Evolutionary conservation across 2,888 invertebrate genomes (phyloP), one percentile per base, ranked within the genome.

Genomic region (Hypolimnas misippus): DNA sequence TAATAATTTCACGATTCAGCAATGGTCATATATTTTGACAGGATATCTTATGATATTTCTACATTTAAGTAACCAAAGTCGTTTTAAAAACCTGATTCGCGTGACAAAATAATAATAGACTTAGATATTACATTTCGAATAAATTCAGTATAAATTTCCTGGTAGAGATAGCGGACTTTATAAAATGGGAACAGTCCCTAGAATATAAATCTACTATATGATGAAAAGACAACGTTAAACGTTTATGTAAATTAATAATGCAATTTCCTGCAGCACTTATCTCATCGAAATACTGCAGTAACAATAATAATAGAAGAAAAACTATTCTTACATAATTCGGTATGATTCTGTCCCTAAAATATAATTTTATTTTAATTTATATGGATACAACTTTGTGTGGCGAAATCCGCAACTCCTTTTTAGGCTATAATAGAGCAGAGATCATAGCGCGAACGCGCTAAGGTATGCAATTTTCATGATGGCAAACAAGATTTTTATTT

Each of bases 21-120:
- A 25, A 38, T 38, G 12, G 35, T 38, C n/a, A 38, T n/a, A 38
- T 12, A 38, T 38, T 38, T 38, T 38, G 35, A 38, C n/a, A 38
- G 3, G 35, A 38, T 38, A 38, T 25, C 25, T n/a, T n/a, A n/a
- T n/a, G 25, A 25, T 3, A 2, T n/a, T 38, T n/a, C 0, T 38
- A 38, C n/a, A 38, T 38, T 38, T n/a, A n/a, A n/a, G 35, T 38
- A 38, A 38, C 35, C 35, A 38, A 35, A 35, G 35, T 38, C 12
- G 4, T 38, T n/a, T n/a, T 3, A 33, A 38, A 38, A 38, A 38
- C 35, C 35, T 12, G 35, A 38, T n/a, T 4, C 12, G n/a, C 12
- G n/a, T 49, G 14, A 29, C 25, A 29, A 49, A 29, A 49, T 25
- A 25, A 49, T 14, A 49, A 29, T 49, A 49, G 4, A 29, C 19